Conservation (phyloP, 2,888 invertebrate genomes). For the Eupithecia insigniata region DNA sequence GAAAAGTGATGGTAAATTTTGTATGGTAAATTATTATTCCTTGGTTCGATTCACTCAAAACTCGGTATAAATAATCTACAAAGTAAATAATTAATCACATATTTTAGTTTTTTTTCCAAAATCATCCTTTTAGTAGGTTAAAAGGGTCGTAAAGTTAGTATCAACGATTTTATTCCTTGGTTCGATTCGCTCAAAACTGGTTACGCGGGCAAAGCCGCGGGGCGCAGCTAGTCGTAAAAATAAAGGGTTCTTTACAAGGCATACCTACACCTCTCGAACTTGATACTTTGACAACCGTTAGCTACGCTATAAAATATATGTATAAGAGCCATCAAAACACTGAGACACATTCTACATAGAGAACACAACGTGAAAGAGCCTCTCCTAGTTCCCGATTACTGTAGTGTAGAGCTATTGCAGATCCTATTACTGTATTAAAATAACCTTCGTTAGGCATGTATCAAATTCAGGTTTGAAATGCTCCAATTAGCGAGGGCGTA, state of each 20-base stretch:
- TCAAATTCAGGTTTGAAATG: slow-evolving; percentile 27
- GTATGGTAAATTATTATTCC: no score
- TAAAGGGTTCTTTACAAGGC: background rate
- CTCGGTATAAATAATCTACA: no score
- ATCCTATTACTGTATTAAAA: background rate
- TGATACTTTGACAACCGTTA: background rate
- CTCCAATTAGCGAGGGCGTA: slow-evolving; percentile 23
- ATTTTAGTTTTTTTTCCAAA: no score
- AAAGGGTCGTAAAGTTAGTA: no score
- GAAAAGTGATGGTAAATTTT: no score
- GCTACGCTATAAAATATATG: background rate
- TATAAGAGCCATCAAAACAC: background rate
- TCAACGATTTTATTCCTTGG: no score
- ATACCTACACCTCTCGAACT: background rate
- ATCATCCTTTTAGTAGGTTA: no score
- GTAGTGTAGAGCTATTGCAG: background rate
- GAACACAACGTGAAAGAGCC: background rate
- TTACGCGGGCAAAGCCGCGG: no score
- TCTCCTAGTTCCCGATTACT: background rate
- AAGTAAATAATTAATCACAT: no score
- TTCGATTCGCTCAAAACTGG: no score
- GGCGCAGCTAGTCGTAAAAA: no score
- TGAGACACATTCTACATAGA: background rate
- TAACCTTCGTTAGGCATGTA: background rate
- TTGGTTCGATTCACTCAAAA: no score